Evolutionary conservation across 2,888 invertebrate species (phyloP).

Genomic region (Baronia brevicornis): DNA sequence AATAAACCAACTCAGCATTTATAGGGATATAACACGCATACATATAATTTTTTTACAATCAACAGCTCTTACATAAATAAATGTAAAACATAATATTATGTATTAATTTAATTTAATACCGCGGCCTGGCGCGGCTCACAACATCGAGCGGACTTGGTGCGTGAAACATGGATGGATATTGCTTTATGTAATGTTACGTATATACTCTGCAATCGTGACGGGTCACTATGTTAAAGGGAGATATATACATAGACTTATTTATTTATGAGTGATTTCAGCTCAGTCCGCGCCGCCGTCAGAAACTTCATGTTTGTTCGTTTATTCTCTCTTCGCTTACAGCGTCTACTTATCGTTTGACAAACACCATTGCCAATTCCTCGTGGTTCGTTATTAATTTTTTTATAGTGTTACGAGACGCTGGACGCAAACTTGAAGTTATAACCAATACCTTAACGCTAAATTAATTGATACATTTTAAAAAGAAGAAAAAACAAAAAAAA

Average conservation of each 20-base stretch:
- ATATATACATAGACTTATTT: no score
- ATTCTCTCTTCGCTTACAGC: slow-evolving; percentile 66
- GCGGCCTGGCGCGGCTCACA: slow-evolving; percentile 32
- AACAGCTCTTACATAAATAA: slow-evolving; percentile 75
- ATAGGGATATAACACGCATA: slow-evolving; percentile 72
- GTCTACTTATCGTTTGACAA: slow-evolving; percentile 41
- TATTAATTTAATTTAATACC: slow-evolving; percentile 72
- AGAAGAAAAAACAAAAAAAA: slow-evolving; percentile 56
- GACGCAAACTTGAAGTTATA: slow-evolving; percentile 69
- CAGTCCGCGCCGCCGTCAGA: slow-evolving; percentile 26
- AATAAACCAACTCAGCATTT: slow-evolving; percentile 86
- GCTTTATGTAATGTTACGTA: no score
- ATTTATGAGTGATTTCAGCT: neutral
- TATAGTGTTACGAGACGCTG: slow-evolving; percentile 55
- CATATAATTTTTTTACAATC: slow-evolving; percentile 75
- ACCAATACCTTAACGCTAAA: slow-evolving; percentile 75
- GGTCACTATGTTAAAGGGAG: no score
- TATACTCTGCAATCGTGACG: no score
- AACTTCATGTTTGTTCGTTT: slow-evolving; percentile 68
- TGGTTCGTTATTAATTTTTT: slow-evolving; percentile 46
- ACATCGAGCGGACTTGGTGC: no score
- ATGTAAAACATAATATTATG: slow-evolving; percentile 75
- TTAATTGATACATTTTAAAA: slow-evolving; percentile 61
- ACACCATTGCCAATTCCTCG: slow-evolving; percentile 37
- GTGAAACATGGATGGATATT: no score